Evolutionary conservation across 2,888 invertebrate species (phyloP), one percentile per base, ranked within the genome.

Genomic region (Eugnorisma glareosa): DNA sequence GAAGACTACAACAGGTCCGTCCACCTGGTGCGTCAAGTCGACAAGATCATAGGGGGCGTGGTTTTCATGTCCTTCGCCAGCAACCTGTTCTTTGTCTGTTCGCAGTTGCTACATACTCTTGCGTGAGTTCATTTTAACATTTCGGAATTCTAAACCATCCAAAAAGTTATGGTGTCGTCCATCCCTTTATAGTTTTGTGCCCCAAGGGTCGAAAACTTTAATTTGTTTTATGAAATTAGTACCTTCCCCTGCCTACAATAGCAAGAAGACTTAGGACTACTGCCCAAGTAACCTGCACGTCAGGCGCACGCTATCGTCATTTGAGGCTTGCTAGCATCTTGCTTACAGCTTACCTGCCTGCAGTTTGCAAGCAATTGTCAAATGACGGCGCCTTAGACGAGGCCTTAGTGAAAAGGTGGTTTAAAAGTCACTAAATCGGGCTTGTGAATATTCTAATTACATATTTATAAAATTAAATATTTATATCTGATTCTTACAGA

Each of bases 61-160:
- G 96, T 98, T 2, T 94, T 98, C n/a, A 93, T 98, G 2, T 97
- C 98, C 0, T 98, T 98, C 84, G 97, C 97, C 0, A 97, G 97
- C 84, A 98, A 98, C 89, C 95, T 98, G 75, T 98, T 97, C 91
- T 98, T 98, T 90, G 97, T 98, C 79, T 98, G 98, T 82, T 96
- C 98, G 67, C 98, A 98, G 87, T 94, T 98, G 24, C 97, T 98
- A 85, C 97, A 98, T 90, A 97, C 97, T 71, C 95, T 98, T 76
- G 97, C 97, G 98, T 98, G 92, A 96, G 81, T 43, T 10, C 4
- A 45, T 13, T 45, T 43, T 35, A 35, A 15, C 18, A n/a, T 51
- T n/a, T n/a, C n/a, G n/a, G n/a, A n/a, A n/a, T 40, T 7, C 18
- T 31, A 18, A 18, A 43, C 18, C 18, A 13, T 40, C 15, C n/a